Evolutionary conservation across 2,888 invertebrate genomes (phyloP), one percentile per base, ranked within the genome.

Genomic region (Leptopilina myrica): DNA sequence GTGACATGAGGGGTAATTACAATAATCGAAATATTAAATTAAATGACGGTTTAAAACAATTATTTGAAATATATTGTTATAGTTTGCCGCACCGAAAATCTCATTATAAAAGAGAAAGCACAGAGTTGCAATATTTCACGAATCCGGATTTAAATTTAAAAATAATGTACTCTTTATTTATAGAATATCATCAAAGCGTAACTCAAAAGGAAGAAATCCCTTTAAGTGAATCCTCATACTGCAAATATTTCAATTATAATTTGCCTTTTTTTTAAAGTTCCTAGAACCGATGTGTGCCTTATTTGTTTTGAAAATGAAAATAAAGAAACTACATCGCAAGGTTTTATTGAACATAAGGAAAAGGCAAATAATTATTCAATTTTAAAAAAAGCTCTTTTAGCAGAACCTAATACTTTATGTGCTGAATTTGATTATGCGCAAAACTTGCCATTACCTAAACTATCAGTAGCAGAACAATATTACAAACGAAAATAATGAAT

Each of bases 111-210:
- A 49, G 49, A 53, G 73, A 73, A 73, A 12, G 12, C n/a, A 20
- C 49, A n/a, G 20, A 26, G 14, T n/a, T 15, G 49, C 67, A 73
- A 73, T 73, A 73, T 46, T 53, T 73, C 53, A 49, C 43, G 11
- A 73, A 73, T 73, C 49, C 73, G 11, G 49, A 49, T 15, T 73
- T 73, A 15, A 33, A 73, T 65, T 65, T 65, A 56, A 73, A 46
- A 20, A 73, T 26, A 26, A 26, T 26, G 26, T 26, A 26, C 26
- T 26, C 26, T 26, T 26, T 26, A 26, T 26, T 26, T 26, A 43
- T 67, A 20, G 26, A 8, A 26, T 26, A 26, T 26, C 3, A 26
- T 26, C 26, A 26, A 26, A 26, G 26, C 26, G 26, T 26, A 26
- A 26, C 26, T 26, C 2, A 26, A 26, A 26, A 26, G 3, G 26